Percentiles rank a stretch among this genome's conserved stretches.
These are phyloP conservation scores for Belonocnema kinseyi DNA, from an alignment of 1,140 invertebrate genomes.

Conservation along the genomic window DNA sequence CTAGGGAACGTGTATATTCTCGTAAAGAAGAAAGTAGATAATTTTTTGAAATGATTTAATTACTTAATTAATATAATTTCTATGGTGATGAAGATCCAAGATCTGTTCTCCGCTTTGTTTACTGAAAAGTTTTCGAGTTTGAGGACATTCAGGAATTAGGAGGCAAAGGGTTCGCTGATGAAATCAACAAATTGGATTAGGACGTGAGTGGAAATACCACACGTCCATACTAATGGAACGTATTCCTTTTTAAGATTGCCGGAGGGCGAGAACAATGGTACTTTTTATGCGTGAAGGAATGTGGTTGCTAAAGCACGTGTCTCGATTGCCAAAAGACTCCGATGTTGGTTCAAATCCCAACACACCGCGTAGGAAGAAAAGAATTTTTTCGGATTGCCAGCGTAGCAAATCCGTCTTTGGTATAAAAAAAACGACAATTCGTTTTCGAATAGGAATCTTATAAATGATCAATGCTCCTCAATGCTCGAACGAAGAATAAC, in stretches of 20 bases:
- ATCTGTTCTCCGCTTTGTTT: no score
- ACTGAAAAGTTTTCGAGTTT: background rate
- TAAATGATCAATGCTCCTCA: slow-evolving; percentile 3
- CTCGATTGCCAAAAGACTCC: slow-evolving; percentile 19
- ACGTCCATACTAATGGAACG: slow-evolving; percentile 27
- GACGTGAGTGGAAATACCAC: slow-evolving; percentile 4
- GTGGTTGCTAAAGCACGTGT: slow-evolving; percentile 9
- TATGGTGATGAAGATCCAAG: no score
- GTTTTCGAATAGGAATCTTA: slow-evolving; percentile 4
- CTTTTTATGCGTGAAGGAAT: slow-evolving; percentile 29
- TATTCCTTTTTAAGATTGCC: slow-evolving; percentile 29
- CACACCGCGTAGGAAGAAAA: background rate
- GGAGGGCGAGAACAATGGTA: slow-evolving; percentile 2
- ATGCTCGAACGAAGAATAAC: background rate
- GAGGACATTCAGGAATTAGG: slow-evolving; percentile 9
- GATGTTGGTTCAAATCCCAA: background rate
- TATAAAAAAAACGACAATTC: background rate
- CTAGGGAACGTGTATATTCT: no score
- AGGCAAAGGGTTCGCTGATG: slow-evolving; percentile 9
- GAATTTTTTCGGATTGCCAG: slow-evolving; percentile 23
- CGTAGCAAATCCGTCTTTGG: background rate
- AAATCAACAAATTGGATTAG: slow-evolving; percentile 27
- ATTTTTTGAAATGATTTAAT: no score
- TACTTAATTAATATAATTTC: no score
- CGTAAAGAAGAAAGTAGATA: no score